These are phyloP conservation scores for Troides aeacus DNA, from an alignment of 2,888 invertebrate species.

Conservation along the genomic window DNA sequence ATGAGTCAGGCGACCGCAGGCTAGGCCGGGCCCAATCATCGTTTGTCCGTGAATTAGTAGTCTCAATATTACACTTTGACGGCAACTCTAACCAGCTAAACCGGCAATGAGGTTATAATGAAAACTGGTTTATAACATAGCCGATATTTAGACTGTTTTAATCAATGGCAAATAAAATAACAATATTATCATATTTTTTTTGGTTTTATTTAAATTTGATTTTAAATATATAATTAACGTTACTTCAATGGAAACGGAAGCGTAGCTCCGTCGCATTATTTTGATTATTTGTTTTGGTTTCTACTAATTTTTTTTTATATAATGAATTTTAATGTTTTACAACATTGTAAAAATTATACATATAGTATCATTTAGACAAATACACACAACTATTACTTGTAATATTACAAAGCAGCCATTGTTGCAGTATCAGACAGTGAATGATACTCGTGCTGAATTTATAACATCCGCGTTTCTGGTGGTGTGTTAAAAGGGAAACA, in stretches of 20 bases:
- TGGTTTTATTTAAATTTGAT: too few relatives aligned
- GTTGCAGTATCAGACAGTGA: too few relatives aligned
- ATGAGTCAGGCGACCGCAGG: slow-evolving; percentile 37
- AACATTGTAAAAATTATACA: too few relatives aligned
- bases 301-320: too few relatives aligned
- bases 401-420: too few relatives aligned
- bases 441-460: too few relatives aligned
- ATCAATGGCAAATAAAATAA: too few relatives aligned
- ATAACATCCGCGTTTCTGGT: too few relatives aligned
- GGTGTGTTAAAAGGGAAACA: not conserved
- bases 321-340: too few relatives aligned
- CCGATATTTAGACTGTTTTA: too few relatives aligned
- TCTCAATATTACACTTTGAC: slow-evolving; percentile 26
- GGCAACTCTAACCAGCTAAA: slow-evolving; percentile 15
- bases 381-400: too few relatives aligned
- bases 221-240: not conserved
- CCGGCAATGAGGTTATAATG: slow-evolving; percentile 1
- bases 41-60: slow-evolving; percentile 24
- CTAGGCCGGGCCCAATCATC: slow-evolving; percentile 24
- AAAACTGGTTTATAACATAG: slow-evolving; percentile 6
- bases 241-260: not conserved
- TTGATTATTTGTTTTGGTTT: not conserved
- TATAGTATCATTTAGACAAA: too few relatives aligned
- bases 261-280: not conserved
- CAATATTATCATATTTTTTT: not conserved